A percentile compares a stretch with the other conserved stretches of the same genome.
These are phyloP conservation scores for Lethenteron camtschaticum DNA, from an alignment of 2,113 vertebrate genomes.

Conservation along the genomic window DNA sequence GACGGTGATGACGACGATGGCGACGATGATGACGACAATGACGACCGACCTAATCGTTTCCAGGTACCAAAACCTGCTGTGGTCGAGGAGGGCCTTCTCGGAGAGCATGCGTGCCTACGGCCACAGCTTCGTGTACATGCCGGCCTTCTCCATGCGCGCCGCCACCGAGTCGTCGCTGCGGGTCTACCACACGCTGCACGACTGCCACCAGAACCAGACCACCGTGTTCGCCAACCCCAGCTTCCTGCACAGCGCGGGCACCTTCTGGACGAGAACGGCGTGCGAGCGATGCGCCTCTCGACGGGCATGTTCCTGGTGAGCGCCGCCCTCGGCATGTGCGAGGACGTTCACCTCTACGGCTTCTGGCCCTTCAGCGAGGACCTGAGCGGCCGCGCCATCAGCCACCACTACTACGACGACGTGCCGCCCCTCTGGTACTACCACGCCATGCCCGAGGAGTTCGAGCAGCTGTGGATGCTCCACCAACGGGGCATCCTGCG, in stretches of 20 bases:
- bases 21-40: no score
- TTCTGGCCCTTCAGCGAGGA: slow-evolving; percentile 79
- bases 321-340: slow-evolving; percentile 60
- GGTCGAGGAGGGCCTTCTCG: slow-evolving; percentile 71
- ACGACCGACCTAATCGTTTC: slow-evolving; percentile 5
- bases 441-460: slow-evolving; percentile 93
- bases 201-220: slow-evolving; percentile 48
- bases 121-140: slow-evolving; percentile 80
- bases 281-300: slow-evolving; percentile 68
- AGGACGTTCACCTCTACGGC: slow-evolving; percentile 69
- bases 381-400: slow-evolving; percentile 41
- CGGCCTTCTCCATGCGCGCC: slow-evolving; percentile 73
- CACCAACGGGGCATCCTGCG: slow-evolving; percentile 59
- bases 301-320: slow-evolving; percentile 80
- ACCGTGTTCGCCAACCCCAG: slow-evolving; percentile 83
- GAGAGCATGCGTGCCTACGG: slow-evolving; percentile 69
- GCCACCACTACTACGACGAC: slow-evolving; percentile 93
- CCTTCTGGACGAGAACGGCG: slow-evolving; percentile 66
- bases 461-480: slow-evolving; percentile 77
- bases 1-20: no score
- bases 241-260: slow-evolving; percentile 53
- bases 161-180: slow-evolving; percentile 64
- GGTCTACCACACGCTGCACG: slow-evolving; percentile 49
- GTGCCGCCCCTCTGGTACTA: slow-evolving; percentile 55
- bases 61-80: slow-evolving; percentile 80